Conservation (phyloP, 2,113 vertebrate genomes). For the Hippocampus guttulatus region DNA sequence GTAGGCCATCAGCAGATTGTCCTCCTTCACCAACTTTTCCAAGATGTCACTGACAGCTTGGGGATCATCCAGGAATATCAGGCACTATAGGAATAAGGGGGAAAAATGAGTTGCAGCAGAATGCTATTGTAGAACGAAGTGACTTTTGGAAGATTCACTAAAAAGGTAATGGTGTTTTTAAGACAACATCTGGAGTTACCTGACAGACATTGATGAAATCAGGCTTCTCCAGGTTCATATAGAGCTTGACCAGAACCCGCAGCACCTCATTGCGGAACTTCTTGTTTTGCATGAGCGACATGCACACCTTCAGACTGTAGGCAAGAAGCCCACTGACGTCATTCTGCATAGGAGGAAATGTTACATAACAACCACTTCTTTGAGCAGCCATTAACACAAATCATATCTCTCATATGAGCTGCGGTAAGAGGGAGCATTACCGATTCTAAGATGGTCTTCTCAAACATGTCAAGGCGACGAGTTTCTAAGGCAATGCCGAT, state of each 20-base stretch:
- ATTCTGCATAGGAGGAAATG: conserved; percentile 72
- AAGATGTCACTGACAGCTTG: conserved; percentile 98
- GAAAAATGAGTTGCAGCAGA: neutral
- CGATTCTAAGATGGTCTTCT: conserved; percentile 89
- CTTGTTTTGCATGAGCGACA: conserved; percentile 99
- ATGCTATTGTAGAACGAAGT: neutral
- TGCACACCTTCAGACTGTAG: conserved; percentile 98
- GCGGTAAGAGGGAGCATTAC: conserved; percentile 23
- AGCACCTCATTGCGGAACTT: conserved; percentile 96
- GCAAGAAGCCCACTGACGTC: conserved; percentile 94
- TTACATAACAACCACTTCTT: neutral
- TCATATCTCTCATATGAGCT: neutral
- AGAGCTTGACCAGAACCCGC: conserved; percentile 94
- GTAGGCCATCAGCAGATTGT: conserved; percentile 98
- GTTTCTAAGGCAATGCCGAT: conserved; percentile 96
- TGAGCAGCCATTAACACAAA: neutral
- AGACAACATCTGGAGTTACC: conserved; percentile 65
- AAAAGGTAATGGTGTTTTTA: neutral
- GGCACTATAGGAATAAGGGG: conserved; percentile 73
- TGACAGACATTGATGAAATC: conserved; percentile 99
- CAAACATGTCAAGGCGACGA: conserved; percentile 90
- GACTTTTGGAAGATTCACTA: neutral
- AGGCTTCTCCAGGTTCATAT: conserved; percentile 98
- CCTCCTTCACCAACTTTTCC: conserved; percentile 97
- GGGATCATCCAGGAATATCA: conserved; percentile 97